These are phyloP conservation scores for Petrolisthes manimaculis DNA, from an alignment of 2,888 invertebrate species.

Conservation along the genomic window DNA sequence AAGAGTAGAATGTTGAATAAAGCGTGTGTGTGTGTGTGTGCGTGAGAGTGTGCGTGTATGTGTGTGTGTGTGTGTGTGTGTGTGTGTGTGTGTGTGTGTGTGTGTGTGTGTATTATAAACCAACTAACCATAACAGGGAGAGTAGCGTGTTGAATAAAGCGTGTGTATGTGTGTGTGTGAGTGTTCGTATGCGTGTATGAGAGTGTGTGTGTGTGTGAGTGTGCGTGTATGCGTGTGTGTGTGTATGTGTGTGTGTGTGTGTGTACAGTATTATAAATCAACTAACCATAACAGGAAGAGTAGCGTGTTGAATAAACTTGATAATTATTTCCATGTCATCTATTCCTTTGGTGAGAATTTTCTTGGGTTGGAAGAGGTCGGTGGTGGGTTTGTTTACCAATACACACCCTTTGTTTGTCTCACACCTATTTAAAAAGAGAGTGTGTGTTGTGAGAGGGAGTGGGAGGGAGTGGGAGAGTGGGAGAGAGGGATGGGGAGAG, in stretches of 20 bases:
- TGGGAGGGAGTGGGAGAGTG: background rate
- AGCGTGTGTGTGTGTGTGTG: too few relatives aligned
- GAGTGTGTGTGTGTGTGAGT: too few relatives aligned
- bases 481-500: background rate
- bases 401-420: slow-evolving; percentile 30
- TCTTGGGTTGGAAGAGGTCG: slow-evolving; percentile 35
- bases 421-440: slow-evolving; percentile 18
- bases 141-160: too few relatives aligned
- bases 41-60: too few relatives aligned
- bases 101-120: too few relatives aligned
- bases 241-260: slow-evolving; percentile 15
- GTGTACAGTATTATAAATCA: too few relatives aligned
- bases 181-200: background rate
- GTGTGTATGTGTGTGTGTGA: too few relatives aligned
- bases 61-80: too few relatives aligned
- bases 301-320: slow-evolving; percentile 11
- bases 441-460: background rate
- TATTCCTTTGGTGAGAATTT: slow-evolving; percentile 5
- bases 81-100: too few relatives aligned
- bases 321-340: slow-evolving; percentile 11
- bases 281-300: slow-evolving; percentile 41
- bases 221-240: slow-evolving; percentile 2
- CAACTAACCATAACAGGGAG: too few relatives aligned
- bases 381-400: slow-evolving; percentile 42
- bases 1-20: too few relatives aligned